These are phyloP conservation scores for Vespertilio murinus DNA, from an alignment of 2,797 vertebrate species.

Conservation along the genomic window DNA sequence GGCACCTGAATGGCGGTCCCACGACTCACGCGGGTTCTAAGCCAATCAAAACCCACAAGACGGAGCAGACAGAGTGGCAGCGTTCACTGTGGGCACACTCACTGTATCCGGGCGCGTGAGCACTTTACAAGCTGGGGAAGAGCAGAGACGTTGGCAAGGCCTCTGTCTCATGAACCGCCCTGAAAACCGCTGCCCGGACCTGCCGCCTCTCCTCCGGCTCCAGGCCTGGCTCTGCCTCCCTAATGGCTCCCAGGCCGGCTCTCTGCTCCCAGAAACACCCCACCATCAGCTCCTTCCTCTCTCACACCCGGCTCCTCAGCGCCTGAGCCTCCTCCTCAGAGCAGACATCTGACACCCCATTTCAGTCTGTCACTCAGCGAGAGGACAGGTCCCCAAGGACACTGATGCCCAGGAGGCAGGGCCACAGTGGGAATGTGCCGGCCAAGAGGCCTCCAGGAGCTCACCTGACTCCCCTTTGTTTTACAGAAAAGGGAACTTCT, in stretches of 20 bases:
- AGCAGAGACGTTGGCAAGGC: neutral
- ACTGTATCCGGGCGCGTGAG: neutral
- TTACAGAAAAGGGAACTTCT: neutral
- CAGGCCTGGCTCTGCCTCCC: neutral
- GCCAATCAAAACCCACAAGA: neutral
- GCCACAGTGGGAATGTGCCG: neutral
- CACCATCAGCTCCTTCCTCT: neutral
- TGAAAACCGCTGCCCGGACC: neutral
- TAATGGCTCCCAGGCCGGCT: neutral
- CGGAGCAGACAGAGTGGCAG: too few species aligned
- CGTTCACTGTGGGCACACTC: neutral
- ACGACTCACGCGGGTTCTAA: neutral
- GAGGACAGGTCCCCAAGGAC: neutral
- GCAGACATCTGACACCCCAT: neutral
- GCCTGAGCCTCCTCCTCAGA: neutral
- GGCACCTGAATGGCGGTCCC: rapidly evolving
- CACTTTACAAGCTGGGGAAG: neutral
- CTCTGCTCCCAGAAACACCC: neutral
- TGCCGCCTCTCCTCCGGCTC: neutral
- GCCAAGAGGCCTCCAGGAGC: neutral
- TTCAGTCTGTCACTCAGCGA: neutral
- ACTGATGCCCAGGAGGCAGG: neutral
- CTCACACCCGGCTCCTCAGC: neutral
- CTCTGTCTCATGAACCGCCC: neutral
- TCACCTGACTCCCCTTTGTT: neutral